Evolutionary conservation across 2,888 invertebrate genomes (phyloP).

Genomic region (Conomelus anceps): DNA sequence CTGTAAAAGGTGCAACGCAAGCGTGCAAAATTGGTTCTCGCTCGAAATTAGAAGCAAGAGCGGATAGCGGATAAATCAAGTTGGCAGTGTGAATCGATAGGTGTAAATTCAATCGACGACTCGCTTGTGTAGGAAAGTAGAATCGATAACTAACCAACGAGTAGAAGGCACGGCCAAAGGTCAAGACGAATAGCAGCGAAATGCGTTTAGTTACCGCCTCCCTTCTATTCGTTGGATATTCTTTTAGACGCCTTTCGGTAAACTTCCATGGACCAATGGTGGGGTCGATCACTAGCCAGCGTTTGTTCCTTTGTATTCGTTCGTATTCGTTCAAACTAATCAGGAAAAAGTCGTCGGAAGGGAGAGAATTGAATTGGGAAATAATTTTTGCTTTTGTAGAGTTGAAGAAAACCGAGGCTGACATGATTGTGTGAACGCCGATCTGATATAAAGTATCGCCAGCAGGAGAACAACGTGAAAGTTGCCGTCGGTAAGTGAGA

Average conservation of each 20-base stretch:
- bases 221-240: not conserved
- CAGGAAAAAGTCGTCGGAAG: not conserved
- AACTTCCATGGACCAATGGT: not conserved
- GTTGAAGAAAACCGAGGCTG: not conserved
- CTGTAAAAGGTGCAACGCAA: not conserved
- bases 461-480: no score
- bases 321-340: not conserved
- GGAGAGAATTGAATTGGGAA: not conserved
- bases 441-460: not conserved
- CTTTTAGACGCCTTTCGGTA: not conserved
- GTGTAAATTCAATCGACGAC: not conserved
- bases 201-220: not conserved
- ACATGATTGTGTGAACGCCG: not conserved
- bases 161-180: not conserved
- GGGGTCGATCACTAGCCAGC: not conserved
- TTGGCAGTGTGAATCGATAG: not conserved
- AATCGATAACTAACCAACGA: not conserved
- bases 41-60: not conserved
- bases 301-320: not conserved
- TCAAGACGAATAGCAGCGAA: not conserved
- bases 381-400: not conserved
- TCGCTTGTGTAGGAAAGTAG: not conserved
- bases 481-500: not conserved
- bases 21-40: not conserved
- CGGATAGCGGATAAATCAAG: not conserved